Conservation (phyloP, 2,888 invertebrate species). For the Camponotus fellah region DNA sequence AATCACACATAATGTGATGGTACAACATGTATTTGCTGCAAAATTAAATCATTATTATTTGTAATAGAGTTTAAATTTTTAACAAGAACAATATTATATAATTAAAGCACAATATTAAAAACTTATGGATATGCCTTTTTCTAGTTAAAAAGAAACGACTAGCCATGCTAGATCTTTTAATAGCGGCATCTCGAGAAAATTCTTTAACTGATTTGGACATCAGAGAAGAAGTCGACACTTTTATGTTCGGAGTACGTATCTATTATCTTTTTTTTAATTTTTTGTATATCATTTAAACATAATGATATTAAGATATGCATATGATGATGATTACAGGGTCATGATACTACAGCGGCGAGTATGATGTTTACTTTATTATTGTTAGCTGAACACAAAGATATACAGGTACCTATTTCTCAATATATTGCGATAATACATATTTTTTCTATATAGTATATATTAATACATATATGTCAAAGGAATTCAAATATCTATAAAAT, state of each 20-base stretch:
- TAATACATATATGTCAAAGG: background rate
- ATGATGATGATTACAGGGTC: constrained; percentile 86
- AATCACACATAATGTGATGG: background rate
- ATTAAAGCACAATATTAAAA: background rate
- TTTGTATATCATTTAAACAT: background rate
- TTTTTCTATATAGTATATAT: no score
- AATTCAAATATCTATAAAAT: no score
- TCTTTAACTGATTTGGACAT: constrained; percentile 79
- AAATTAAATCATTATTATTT: constrained; percentile 6
- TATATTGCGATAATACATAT: background rate
- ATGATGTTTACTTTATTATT: constrained; percentile 87
- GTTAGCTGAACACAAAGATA: constrained; percentile 86
- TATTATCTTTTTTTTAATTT: background rate
- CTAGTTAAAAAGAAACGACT: constrained; percentile 69
- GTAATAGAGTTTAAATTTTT: background rate
- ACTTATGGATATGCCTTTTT: background rate
- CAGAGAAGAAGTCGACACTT: constrained; percentile 83
- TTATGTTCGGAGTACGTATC: constrained; percentile 77
- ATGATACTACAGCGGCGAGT: constrained; percentile 89
- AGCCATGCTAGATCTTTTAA: constrained; percentile 81
- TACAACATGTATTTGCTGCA: background rate
- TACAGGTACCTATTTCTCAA: constrained; percentile 78
- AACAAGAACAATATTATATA: background rate
- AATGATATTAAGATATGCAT: background rate
- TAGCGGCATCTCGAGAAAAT: constrained; percentile 73